phyloP scores from a whole-genome alignment of 2,113 vertebrate species.

The Oryzias javanicus region DNA sequence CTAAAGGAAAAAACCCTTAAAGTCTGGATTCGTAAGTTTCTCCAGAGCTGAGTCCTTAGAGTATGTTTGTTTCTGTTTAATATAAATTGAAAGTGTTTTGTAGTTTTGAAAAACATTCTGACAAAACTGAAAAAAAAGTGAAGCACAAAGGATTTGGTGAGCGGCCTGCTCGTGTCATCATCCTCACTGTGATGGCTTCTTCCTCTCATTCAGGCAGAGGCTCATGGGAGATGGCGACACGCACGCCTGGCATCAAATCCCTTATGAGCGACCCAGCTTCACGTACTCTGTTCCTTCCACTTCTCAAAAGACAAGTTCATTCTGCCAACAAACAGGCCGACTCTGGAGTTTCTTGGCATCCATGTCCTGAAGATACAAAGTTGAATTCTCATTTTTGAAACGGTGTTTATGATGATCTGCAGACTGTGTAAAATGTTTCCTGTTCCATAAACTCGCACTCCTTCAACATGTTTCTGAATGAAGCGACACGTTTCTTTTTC shows the following conservation, averaged over 20 bases:
- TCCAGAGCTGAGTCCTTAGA: not conserved
- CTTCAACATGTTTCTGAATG: constrained; percentile 48
- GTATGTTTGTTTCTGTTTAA: too few relatives aligned
- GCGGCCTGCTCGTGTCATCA: not conserved
- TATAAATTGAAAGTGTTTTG: too few relatives aligned
- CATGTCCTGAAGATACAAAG: constrained; percentile 10
- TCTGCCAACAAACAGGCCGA: not conserved
- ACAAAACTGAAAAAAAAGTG: not conserved
- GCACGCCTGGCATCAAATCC: not conserved
- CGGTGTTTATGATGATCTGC: constrained; percentile 29
- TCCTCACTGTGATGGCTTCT: not conserved
- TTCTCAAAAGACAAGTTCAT: too few relatives aligned
- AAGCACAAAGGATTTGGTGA: not conserved
- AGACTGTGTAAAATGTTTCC: constrained; percentile 40
- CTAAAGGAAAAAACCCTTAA: constrained; percentile 30
- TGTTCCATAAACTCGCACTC: constrained; percentile 41
- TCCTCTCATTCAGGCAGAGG: constrained; percentile 29
- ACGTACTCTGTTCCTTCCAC: not conserved
- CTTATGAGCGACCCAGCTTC: constrained; percentile 21
- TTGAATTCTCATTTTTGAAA: constrained; percentile 17
- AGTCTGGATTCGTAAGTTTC: constrained; percentile 9
- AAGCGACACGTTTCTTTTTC: constrained; percentile 48
- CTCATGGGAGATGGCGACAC: constrained; percentile 20
- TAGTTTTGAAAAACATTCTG: not conserved
- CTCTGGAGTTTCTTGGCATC: constrained; percentile 14